Evolutionary conservation across 2,113 vertebrate genomes (phyloP), one percentile per base, ranked within the genome.

Genomic region (Hucho hucho): DNA sequence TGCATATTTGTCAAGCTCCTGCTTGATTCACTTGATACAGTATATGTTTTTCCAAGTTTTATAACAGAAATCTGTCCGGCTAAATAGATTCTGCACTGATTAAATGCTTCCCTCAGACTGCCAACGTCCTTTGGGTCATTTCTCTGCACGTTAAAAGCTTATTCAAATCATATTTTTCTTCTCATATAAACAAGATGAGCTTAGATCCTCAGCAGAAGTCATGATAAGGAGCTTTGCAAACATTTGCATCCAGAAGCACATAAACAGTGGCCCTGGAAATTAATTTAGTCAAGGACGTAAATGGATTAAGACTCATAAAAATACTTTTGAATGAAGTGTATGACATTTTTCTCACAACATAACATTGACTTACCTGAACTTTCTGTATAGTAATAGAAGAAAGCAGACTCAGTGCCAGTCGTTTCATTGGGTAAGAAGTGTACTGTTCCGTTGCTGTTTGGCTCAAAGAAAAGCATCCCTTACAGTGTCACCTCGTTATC

Each of bases 121-220:
- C 81, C 37, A 79, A 88, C 73, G 47, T 87, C 86, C 81, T 87
- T 85, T 83, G 84, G 87, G 88, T 87, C 84, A 85, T 89, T 87
- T 88, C 84, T 78, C 78, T 66, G 64, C 87, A 90, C 90, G 92
- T 92, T 89, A 90, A 90, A 92, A 88, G 87, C 87, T 90, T 88
- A 89, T 92, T 91, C 80, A 90, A 91, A 91, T 88, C 56, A 87
- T 84, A 80, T 84, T 87, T 84, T 82, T 82, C 71, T 75, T 72
- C 87, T 75, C 70, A 65, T 76, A 85, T 82, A 88, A 89, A 89
- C 86, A 87, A 86, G 80, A 81, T 67, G 4, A 83, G 83, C 78
- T 79, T 79, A 59, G 78, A 79, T 84, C 86, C 85, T 85, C 87
- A 64, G 80, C 80, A 83, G 86, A 86, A 75, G 80, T 81, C 70